Percentiles rank a stretch among this genome's conserved stretches.
Evolutionary conservation across 1,140 invertebrate species (phyloP).

Genomic region (Holotrichia oblita): DNA sequence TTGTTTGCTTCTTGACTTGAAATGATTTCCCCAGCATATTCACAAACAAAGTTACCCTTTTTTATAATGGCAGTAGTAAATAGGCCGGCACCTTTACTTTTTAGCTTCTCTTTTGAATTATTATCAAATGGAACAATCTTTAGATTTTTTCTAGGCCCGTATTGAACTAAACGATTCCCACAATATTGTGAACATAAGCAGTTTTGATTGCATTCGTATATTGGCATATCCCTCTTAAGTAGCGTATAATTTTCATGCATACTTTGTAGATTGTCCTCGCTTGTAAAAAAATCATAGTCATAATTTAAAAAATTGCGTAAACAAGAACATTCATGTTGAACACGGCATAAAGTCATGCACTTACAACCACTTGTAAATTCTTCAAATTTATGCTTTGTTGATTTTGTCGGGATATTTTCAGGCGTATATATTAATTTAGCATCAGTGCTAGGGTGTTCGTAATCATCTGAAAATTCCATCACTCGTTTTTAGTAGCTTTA

Average conservation of each 20-base stretch:
- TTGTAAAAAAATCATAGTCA: constrained; percentile 38
- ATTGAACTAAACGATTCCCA: constrained; percentile 74
- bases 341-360: constrained; percentile 53
- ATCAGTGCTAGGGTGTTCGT: constrained; percentile 57
- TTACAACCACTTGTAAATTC: constrained; percentile 56
- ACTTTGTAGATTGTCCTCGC: constrained; percentile 49
- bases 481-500: not conserved
- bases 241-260: constrained; percentile 41
- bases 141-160: constrained; percentile 71
- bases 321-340: constrained; percentile 54
- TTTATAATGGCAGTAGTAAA: constrained; percentile 68
- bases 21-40: constrained; percentile 92
- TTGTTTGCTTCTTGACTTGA: constrained; percentile 71
- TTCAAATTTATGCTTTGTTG: constrained; percentile 50
- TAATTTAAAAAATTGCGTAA: constrained; percentile 43
- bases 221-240: constrained; percentile 54
- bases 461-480: constrained; percentile 61
- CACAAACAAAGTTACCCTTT: constrained; percentile 83
- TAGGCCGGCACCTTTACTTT: constrained; percentile 78
- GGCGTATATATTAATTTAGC: constrained; percentile 60
- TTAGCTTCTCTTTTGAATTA: not conserved
- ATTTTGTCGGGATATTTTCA: constrained; percentile 60
- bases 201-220: constrained; percentile 75
- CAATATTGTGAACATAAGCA: constrained; percentile 72
- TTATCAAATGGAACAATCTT: constrained; percentile 58